phyloP scores from a whole-genome alignment of 2,797 vertebrate species.

The Ctenopoma multispine region DNA sequence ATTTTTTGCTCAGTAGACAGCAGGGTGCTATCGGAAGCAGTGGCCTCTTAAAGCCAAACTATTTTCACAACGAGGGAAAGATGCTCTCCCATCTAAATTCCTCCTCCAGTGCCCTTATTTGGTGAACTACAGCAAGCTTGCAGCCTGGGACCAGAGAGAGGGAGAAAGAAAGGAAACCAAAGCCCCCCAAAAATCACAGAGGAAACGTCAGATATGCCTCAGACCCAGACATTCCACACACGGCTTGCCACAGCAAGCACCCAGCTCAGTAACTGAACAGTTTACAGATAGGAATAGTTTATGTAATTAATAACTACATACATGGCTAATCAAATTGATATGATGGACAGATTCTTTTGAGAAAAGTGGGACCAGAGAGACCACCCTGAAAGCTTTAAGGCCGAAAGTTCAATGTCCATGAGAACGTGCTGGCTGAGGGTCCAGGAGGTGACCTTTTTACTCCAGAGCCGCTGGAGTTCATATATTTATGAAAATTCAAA shows the following conservation, averaged over 20 bases:
- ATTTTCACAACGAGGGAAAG: slow-evolving; percentile 77
- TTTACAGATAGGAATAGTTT: slow-evolving; percentile 12
- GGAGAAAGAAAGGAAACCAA: slow-evolving; percentile 67
- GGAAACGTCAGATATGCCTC: slow-evolving; percentile 80
- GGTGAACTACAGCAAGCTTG: slow-evolving; percentile 79
- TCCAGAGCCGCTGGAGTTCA: slow-evolving; percentile 28
- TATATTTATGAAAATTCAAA: slow-evolving; percentile 9
- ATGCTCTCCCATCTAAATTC: slow-evolving; percentile 80
- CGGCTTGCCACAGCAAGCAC: slow-evolving; percentile 58
- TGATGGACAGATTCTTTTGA: slow-evolving; percentile 10
- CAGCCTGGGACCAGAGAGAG: slow-evolving; percentile 66
- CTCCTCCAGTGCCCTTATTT: slow-evolving; percentile 87
- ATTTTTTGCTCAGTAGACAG: slow-evolving; percentile 46
- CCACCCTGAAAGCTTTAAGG: slow-evolving; percentile 52
- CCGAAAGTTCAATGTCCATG: slow-evolving; percentile 56
- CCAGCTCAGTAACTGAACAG: slow-evolving; percentile 38
- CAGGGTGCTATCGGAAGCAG: slow-evolving; percentile 57
- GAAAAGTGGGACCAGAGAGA: slow-evolving; percentile 27
- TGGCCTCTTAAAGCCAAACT: slow-evolving; percentile 62
- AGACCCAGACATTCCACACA: slow-evolving; percentile 82
- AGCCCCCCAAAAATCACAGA: slow-evolving; percentile 80
- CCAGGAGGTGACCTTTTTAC: not conserved
- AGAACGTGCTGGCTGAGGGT: slow-evolving; percentile 32
- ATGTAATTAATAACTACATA: not conserved
- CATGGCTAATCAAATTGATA: not conserved